These are phyloP conservation scores for Salvelinus alpinus DNA, from an alignment of 2,113 vertebrate species.

Conservation along the genomic window DNA sequence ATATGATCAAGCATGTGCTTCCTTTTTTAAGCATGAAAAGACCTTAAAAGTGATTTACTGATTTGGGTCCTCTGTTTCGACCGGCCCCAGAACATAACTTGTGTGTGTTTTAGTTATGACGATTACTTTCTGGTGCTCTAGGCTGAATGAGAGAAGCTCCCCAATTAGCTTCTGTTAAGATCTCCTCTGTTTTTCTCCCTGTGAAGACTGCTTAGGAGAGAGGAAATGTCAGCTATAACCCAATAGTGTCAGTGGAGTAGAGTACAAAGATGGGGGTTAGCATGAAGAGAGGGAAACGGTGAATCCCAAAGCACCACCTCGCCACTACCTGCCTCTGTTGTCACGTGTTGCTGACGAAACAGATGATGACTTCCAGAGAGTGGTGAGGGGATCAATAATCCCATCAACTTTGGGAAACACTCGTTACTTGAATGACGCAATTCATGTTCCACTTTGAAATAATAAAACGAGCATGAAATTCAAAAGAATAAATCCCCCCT, in stretches of 20 bases:
- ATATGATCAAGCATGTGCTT: conserved; percentile 30
- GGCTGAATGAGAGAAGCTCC: conserved; percentile 16
- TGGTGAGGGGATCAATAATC: too few species aligned
- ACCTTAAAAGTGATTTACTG: neutral
- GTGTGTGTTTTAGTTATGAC: conserved; percentile 20
- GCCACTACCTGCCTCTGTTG: too few species aligned
- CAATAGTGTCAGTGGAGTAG: conserved; percentile 45
- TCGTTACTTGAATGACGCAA: too few species aligned
- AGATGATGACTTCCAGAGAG: too few species aligned
- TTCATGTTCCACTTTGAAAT: too few species aligned
- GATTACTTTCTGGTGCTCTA: conserved; percentile 6
- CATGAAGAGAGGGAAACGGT: too few species aligned
- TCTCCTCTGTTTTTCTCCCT: conserved; percentile 32
- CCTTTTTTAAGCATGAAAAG: neutral
- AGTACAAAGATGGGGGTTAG: conserved; percentile 44
- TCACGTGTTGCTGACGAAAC: too few species aligned
- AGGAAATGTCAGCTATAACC: too few species aligned
- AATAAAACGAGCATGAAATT: too few species aligned
- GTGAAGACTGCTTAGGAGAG: neutral
- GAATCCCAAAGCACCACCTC: too few species aligned
- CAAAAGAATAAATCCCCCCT: too few species aligned
- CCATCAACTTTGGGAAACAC: too few species aligned
- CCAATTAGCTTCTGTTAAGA: conserved; percentile 19
- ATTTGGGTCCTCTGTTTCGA: neutral
- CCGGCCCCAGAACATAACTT: neutral